Conservation (phyloP, 2,888 invertebrate genomes). For the Lycophotia porphyrea region DNA sequence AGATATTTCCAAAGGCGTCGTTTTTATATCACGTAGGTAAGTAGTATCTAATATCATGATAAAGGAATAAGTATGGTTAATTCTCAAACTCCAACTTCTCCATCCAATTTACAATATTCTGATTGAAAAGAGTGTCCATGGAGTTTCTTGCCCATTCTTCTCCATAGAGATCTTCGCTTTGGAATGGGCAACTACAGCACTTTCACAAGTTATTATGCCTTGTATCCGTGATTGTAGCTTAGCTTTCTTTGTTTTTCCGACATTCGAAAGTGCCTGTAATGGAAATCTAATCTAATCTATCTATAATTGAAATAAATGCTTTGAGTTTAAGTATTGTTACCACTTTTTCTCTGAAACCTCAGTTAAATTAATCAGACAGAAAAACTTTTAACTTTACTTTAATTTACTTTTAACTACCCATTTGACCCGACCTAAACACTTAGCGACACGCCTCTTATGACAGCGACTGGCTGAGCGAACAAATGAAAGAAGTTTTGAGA, state of each 20-base stretch:
- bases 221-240: neutral
- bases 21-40: too few species aligned
- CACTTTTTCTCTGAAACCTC: neutral
- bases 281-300: too few species aligned
- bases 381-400: neutral
- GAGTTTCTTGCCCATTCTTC: neutral
- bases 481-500: neutral
- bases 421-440: neutral
- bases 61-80: too few species aligned
- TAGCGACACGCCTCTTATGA: neutral
- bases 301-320: neutral
- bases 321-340: neutral
- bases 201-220: neutral
- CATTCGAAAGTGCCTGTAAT: neutral
- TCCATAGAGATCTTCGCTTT: neutral
- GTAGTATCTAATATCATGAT: too few species aligned
- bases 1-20: too few species aligned
- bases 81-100: too few species aligned
- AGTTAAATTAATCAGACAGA: neutral
- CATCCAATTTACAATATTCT: too few species aligned
- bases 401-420: neutral
- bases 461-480: neutral
- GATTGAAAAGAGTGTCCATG: neutral
- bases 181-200: neutral
- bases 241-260: neutral